Base-by-base conservation (phyloP, 2,113 vertebrate genomes). In the Melanocharis versteri region DNA sequence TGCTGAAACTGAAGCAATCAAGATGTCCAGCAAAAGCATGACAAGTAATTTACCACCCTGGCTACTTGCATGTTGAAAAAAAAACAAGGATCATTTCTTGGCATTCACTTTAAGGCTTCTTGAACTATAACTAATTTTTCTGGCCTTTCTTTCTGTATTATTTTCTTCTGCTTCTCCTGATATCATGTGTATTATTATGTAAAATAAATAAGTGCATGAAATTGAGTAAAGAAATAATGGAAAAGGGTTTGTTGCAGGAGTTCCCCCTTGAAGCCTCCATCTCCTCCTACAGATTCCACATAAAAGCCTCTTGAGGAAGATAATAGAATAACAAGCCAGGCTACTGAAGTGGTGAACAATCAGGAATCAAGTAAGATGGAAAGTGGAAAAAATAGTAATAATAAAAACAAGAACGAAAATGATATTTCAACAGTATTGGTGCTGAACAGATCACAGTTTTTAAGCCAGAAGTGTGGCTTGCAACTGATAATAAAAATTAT, bases 241-340 rank as follows among this genome's bases (percentile, higher is more conserved):
- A 37, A 90, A 93, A 86, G 37, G 39, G 58, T 84, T 94, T 84
- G 51, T 45, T 84, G 39, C 5, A 2, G 54, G 66, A 83, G 23
- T 61, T 87, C 13, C 70, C 39, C 82, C 68, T 71, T 15, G 9
- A 95, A 94, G 45, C 78, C 42, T 94, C 58, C 71, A 66, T 73
- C 85, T 96, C 93, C 84, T 90, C 68, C 82, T 92, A 86, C 33
- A 2, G 54, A 91, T 37, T 62, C 71, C 76, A 80, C 68, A 90
- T 81, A 92, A 96, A 96, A 97, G 73, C 66, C 88, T 93, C 73
- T 90, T 53, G 65, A 90, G 76, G 40, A 79, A 65, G 78, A 83
- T 90, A 88, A 93, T 50, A 90, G 79, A 92, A 87, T 89, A 91
- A 94, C 47, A 96, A 93, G 57, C 12, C 65, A 73, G 45, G 78